Evolutionary conservation across 1,140 invertebrate species (phyloP).

Genomic region (Palaemon carinicauda): DNA sequence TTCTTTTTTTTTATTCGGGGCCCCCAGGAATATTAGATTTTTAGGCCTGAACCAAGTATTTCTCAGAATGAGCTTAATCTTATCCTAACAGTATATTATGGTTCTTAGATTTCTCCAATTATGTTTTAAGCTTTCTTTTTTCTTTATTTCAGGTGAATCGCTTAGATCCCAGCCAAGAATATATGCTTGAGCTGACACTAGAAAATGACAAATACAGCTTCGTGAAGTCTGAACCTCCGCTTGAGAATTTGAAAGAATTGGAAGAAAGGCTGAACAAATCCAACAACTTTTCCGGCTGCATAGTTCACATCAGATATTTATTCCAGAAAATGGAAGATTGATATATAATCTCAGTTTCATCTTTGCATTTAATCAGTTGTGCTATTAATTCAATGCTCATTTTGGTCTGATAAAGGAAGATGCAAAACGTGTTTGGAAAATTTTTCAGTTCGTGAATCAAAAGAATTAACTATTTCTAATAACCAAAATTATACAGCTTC

Average conservation of each 20-base stretch:
- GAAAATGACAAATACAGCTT: slow-evolving; percentile 16
- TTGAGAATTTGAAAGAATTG: slow-evolving; percentile 6
- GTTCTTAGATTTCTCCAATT: not conserved
- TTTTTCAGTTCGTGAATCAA: no score
- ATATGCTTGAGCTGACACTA: slow-evolving; percentile 1
- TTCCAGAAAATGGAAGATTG: not conserved
- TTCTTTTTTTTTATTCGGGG: not conserved
- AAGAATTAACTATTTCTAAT: no score
- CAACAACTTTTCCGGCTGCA: not conserved
- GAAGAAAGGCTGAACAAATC: slow-evolving; percentile 17
- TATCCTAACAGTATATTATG: not conserved
- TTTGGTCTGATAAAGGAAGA: no score
- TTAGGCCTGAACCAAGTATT: no score
- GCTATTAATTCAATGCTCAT: no score
- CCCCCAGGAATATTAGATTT: no score
- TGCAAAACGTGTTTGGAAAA: no score
- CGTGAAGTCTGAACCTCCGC: not conserved
- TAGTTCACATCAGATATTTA: slow-evolving; percentile 23
- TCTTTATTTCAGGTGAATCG: slow-evolving; percentile 13
- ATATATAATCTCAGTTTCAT: not conserved
- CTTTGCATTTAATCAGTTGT: no score
- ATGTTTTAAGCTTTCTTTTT: not conserved
- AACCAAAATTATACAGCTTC: no score
- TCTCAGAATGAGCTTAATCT: no score
- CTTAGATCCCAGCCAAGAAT: slow-evolving; percentile 3